These are phyloP conservation scores for Polylopha cassiicola DNA, from an alignment of 2,888 invertebrate species.

Conservation along the genomic window DNA sequence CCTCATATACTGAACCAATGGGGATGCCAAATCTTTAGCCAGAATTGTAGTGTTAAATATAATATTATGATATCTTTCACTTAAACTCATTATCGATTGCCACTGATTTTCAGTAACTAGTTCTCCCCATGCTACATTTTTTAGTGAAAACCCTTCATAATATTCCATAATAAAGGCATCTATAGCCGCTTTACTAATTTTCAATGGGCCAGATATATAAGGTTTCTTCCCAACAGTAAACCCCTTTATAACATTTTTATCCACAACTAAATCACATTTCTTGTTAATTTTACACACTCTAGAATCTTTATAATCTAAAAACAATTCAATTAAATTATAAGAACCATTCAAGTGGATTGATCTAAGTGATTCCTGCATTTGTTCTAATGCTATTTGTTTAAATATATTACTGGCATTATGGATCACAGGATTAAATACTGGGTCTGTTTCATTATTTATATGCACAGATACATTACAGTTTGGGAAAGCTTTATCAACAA, in stretches of 20 bases:
- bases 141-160: conserved; percentile 51
- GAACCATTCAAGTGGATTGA: conserved; percentile 42
- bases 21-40: conserved; percentile 54
- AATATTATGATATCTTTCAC: conserved; percentile 51
- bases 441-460: conserved; percentile 40
- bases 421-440: conserved; percentile 53
- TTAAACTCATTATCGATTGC: conserved; percentile 44
- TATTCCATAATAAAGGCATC: conserved; percentile 66
- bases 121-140: conserved; percentile 60
- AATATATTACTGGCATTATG: conserved; percentile 50
- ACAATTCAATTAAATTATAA: conserved; percentile 40
- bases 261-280: conserved; percentile 47
- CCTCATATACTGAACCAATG: conserved; percentile 46
- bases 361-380: conserved; percentile 45
- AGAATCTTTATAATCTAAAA: conserved; percentile 57
- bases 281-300: conserved; percentile 41
- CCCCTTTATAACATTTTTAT: conserved; percentile 39
- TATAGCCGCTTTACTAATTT: conserved; percentile 53
- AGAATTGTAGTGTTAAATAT: conserved; percentile 53
- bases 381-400: conserved; percentile 36
- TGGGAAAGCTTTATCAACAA: conserved; percentile 51
- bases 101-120: conserved; percentile 38
- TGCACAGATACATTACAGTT: conserved; percentile 52
- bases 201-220: conserved; percentile 53
- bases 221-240: conserved; percentile 46